Evolutionary conservation across 2,113 vertebrate genomes (phyloP).

Genomic region (Bos indicus): DNA sequence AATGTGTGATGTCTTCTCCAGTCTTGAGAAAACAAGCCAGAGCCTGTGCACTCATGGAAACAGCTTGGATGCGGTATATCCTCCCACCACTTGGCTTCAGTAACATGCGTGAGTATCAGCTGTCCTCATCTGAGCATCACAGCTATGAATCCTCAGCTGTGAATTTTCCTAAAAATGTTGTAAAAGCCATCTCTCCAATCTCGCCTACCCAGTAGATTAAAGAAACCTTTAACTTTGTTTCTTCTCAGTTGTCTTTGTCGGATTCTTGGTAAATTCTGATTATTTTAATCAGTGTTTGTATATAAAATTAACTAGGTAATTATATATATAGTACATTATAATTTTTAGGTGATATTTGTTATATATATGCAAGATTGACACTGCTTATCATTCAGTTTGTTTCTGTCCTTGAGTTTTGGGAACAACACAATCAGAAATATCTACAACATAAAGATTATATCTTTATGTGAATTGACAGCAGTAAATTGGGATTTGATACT

Average conservation of each 20-base stretch:
- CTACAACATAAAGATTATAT: neutral
- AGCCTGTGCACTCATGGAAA: neutral
- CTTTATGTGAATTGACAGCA: neutral
- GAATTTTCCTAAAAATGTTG: neutral
- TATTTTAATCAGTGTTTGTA: neutral
- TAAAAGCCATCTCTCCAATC: neutral
- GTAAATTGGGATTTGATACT: neutral
- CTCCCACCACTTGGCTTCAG: slow-evolving; percentile 18
- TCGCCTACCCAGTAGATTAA: neutral
- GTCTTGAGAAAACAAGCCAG: neutral
- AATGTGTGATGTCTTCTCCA: slow-evolving; percentile 39
- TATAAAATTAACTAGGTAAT: neutral
- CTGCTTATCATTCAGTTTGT: neutral
- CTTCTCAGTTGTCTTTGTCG: neutral
- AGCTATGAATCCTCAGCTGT: neutral
- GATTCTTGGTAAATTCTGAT: neutral
- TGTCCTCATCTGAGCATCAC: neutral
- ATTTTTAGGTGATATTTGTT: neutral
- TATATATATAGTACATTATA: neutral
- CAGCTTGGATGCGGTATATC: neutral
- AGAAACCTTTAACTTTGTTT: neutral
- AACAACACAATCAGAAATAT: slow-evolving; percentile 28
- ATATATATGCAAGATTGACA: neutral
- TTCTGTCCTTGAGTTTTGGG: slow-evolving; percentile 40
- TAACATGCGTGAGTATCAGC: neutral